These are phyloP conservation scores for Bombylius major DNA, from an alignment of 2,888 invertebrate species.

Conservation along the genomic window DNA sequence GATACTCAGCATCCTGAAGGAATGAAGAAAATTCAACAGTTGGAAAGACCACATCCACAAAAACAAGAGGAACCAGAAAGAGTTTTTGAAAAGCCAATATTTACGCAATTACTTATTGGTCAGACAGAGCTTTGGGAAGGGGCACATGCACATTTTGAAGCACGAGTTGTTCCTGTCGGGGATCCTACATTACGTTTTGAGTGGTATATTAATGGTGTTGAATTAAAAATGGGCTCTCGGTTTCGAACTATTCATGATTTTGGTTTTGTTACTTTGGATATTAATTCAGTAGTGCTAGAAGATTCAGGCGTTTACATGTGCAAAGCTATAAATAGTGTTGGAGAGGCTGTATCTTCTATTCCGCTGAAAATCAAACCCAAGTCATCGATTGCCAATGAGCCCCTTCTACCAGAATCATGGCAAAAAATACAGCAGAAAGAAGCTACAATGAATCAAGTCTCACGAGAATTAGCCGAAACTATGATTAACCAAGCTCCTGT, in stretches of 20 bases:
- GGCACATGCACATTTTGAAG: slow-evolving; percentile 81
- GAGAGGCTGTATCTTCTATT: slow-evolving; percentile 86
- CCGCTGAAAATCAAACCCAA: slow-evolving; percentile 78
- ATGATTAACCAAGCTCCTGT: slow-evolving; percentile 85
- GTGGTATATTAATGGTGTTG: slow-evolving; percentile 92
- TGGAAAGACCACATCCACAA: slow-evolving; percentile 63
- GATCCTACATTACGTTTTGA: slow-evolving; percentile 85
- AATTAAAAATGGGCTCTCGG: slow-evolving; percentile 82
- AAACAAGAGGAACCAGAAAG: slow-evolving; percentile 65
- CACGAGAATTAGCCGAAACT: slow-evolving; percentile 74
- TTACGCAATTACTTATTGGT: slow-evolving; percentile 75
- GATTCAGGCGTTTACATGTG: slow-evolving; percentile 91
- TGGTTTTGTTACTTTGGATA: slow-evolving; percentile 86
- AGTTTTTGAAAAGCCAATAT: slow-evolving; percentile 81
- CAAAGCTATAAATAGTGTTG: slow-evolving; percentile 85
- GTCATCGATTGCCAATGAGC: slow-evolving; percentile 67
- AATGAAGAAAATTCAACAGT: slow-evolving; percentile 74
- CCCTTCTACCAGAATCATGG: slow-evolving; percentile 84
- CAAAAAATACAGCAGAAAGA: slow-evolving; percentile 84
- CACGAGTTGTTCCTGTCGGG: slow-evolving; percentile 84
- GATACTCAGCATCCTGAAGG: slow-evolving; percentile 91
- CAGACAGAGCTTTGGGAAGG: slow-evolving; percentile 87
- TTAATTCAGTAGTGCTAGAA: slow-evolving; percentile 72
- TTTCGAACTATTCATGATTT: slow-evolving; percentile 89
- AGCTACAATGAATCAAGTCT: slow-evolving; percentile 81